Evolutionary conservation across 2,113 vertebrate genomes (phyloP), one percentile per base, ranked within the genome.

Genomic region (Rattus rattus): DNA sequence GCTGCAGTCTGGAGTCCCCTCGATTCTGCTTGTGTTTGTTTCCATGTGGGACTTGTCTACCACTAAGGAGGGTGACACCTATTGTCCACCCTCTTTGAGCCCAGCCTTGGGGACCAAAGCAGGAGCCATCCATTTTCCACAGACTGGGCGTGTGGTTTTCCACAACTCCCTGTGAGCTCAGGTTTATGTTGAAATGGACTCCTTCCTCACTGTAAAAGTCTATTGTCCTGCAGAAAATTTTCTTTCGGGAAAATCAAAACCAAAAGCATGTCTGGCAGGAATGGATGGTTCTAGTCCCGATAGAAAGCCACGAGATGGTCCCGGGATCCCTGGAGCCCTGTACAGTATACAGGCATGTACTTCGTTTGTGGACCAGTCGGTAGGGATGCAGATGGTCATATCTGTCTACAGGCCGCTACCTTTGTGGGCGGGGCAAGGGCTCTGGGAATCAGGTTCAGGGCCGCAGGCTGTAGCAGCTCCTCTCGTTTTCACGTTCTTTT

Each of bases 391-490:
- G 2, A 1, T 39, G 6, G 76, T 12, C 20, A 3, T 17, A 6
- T 16, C 2, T 0, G 0, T 43, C 24, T 26, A 0, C 10, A 28
- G 52, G 12, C 72, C 13, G 90, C 94, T 77, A 87, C 52, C 33
- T 92, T 13, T 73, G 59, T 76, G 19, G 0, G 63, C 1, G 19
- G 17, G 19, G 43, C 0, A 20, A 59, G 47, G 7, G 6, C 3
- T 33, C 93, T 49, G 0, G 65, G 28, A 33, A 8, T 93, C 75
- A 59, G 61, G 88, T 47, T 88, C 90, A 79, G 97, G 76, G 80
- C 85, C 2, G 26, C 63, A 73, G 49, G 69, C 76, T 16, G 16
- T 17, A 7, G 4, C 47, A 72, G 9, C 88, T 97, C 43, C 43
- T 3, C 43, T 75, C 5, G 72, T 96, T 77, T 83, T 83, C 86